Conservation (phyloP, 2,797 vertebrate genomes). For the Sebastes dallii region DNA sequence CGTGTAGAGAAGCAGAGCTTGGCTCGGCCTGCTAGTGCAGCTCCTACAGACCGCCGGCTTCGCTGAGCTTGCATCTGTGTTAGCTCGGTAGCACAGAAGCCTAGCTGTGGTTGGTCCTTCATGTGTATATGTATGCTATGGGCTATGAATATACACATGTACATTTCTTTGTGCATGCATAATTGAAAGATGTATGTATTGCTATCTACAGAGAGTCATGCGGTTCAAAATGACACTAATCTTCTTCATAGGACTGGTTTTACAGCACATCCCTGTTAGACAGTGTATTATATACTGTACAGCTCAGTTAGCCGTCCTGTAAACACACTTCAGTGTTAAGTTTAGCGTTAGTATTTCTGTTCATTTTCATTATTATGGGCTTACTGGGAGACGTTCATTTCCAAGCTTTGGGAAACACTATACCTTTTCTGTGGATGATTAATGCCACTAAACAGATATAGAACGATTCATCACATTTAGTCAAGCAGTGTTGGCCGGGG, state of each 20-base stretch:
- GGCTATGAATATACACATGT: not conserved
- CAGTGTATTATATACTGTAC: too few relatives aligned
- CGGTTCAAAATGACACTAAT: not conserved
- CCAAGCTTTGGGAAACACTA: not conserved
- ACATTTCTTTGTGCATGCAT: not conserved
- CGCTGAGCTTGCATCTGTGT: not conserved
- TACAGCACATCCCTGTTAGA: not conserved
- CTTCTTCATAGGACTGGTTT: not conserved
- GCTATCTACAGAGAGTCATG: not conserved
- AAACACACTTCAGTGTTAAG: not conserved
- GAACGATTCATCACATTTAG: not conserved
- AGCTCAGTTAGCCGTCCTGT: not conserved
- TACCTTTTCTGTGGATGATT: not conserved
- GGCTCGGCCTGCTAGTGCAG: not conserved
- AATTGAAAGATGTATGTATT: constrained; percentile 5
- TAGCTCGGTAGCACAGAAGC: not conserved
- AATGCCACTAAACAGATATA: not conserved
- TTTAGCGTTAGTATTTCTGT: not conserved
- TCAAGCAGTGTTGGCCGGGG: not conserved
- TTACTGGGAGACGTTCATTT: not conserved
- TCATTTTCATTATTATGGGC: not conserved
- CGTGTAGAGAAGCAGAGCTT: constrained; percentile 4
- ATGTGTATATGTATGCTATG: not conserved
- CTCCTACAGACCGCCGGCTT: not conserved
- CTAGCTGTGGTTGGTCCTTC: not conserved